Conservation (phyloP, 2,113 vertebrate species). For the Neotoma lepida region DNA sequence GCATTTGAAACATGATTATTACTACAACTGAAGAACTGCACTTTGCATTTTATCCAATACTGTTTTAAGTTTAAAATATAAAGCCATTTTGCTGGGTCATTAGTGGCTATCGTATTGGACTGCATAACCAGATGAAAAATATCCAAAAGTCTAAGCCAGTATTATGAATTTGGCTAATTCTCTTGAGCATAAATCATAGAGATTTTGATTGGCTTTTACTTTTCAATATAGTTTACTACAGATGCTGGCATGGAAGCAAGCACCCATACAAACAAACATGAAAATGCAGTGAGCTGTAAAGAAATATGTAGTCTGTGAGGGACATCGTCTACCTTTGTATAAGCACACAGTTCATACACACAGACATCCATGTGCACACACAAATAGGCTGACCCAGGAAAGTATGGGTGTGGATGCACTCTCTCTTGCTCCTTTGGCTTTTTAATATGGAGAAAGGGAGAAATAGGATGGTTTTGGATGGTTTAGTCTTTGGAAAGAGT, state of each 20-base stretch:
- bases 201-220: constrained; percentile 69
- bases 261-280: neutral
- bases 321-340: neutral
- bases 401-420: no score
- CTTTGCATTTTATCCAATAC: neutral
- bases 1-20: neutral
- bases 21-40: neutral
- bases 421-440: neutral
- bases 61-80: neutral
- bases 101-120: neutral
- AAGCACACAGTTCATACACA: neutral
- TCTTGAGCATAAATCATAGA: constrained; percentile 66
- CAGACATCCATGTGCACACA: neutral
- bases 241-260: neutral
- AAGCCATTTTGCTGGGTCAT: neutral
- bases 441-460: constrained; percentile 25
- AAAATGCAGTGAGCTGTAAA: neutral
- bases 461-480: neutral
- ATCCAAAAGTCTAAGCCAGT: neutral
- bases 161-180: neutral
- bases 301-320: neutral
- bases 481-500: constrained; percentile 4
- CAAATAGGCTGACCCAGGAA: accelerated
- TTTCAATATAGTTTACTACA: constrained; percentile 53
- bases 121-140: neutral